A percentile compares a stretch with the other conserved stretches of the same genome.
Conservation (phyloP, 2,888 invertebrate genomes). For the Limnephilus rhombicus region DNA sequence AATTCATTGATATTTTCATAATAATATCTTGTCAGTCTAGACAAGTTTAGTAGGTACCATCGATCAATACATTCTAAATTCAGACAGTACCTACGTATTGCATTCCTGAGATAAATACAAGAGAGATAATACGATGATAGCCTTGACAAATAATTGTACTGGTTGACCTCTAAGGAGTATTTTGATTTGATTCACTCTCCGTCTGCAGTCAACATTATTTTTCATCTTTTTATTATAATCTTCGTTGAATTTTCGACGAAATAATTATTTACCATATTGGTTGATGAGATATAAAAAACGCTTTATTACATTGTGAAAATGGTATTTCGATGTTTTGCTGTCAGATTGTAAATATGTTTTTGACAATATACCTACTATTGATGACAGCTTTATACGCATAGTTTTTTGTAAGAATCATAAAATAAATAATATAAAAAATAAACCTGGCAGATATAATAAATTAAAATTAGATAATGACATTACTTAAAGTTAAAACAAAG, state of each 20-base stretch:
- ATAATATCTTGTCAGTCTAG: not conserved
- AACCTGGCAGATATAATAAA: no score
- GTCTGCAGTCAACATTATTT: not conserved
- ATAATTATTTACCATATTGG: not conserved
- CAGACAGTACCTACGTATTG: not conserved
- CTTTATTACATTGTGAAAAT: not conserved
- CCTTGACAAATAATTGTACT: not conserved
- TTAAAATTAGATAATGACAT: no score
- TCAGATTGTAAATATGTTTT: not conserved
- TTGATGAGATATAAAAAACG: not conserved
- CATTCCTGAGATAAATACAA: not conserved
- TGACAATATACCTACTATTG: not conserved
- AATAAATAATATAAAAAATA: no score
- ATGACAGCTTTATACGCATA: no score
- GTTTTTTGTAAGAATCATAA: not conserved
- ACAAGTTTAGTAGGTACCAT: not conserved
- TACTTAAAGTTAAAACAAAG: no score
- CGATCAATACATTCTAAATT: constrained; percentile 1
- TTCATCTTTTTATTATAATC: not conserved
- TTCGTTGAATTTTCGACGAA: not conserved
- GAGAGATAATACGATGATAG: not conserved
- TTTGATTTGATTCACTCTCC: not conserved
- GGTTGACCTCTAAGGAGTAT: not conserved
- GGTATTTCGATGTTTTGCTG: not conserved
- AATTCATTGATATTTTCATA: no score